Conservation (phyloP, 2,888 invertebrate species). For the Cryptus armator region DNA sequence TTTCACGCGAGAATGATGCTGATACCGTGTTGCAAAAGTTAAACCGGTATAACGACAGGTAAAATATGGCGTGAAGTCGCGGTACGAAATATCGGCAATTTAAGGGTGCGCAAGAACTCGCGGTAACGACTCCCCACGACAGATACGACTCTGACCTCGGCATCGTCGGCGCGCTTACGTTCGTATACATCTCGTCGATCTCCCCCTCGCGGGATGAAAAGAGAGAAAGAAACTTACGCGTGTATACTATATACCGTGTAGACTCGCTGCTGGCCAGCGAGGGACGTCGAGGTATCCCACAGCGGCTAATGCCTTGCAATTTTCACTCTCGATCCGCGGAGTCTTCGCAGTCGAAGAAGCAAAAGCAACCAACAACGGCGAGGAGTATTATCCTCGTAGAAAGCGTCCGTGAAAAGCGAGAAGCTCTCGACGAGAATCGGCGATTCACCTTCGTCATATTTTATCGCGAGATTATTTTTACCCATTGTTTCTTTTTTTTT, state of each 20-base stretch:
- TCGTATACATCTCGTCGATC: constrained; percentile 27
- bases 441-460: constrained; percentile 36
- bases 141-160: constrained; percentile 72
- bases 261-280: constrained; percentile 38
- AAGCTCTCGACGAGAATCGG: constrained; percentile 36
- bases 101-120: constrained; percentile 71
- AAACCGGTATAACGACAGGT: constrained; percentile 72
- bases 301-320: constrained; percentile 66
- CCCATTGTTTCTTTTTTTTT: background rate
- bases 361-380: constrained; percentile 43
- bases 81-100: constrained; percentile 72
- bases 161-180: constrained; percentile 54
- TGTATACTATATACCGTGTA: constrained; percentile 23
- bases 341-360: constrained; percentile 22
- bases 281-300: constrained; percentile 53
- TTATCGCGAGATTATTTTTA: constrained; percentile 52
- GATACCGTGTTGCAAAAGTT: constrained; percentile 39
- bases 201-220: constrained; percentile 50
- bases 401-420: constrained; percentile 39
- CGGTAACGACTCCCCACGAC: constrained; percentile 71
- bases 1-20: constrained; percentile 50
- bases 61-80: constrained; percentile 73
- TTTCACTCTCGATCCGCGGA: constrained; percentile 63
- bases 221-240: constrained; percentile 29
- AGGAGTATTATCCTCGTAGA: background rate